Conservation (phyloP, 1,140 invertebrate genomes). For the Diorhabda elongata region DNA sequence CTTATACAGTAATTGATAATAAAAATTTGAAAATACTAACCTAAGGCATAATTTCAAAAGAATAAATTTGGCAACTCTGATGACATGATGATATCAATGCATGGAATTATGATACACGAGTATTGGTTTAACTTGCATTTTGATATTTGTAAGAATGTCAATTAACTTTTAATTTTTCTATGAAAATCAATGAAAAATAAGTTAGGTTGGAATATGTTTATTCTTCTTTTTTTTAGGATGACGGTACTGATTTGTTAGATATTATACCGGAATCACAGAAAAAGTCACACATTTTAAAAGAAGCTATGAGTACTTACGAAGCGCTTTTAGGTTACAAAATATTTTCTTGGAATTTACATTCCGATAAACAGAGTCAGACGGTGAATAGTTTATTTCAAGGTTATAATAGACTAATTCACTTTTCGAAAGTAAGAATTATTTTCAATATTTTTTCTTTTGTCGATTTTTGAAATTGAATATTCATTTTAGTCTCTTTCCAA, state of each 20-base stretch:
- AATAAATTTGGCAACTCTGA: too few species aligned
- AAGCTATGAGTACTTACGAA: slow-evolving; percentile 50
- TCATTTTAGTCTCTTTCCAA: slow-evolving; percentile 40
- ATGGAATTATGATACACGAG: too few species aligned
- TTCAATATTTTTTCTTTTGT: slow-evolving; percentile 4
- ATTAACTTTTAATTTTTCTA: too few species aligned
- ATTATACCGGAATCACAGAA: slow-evolving; percentile 48
- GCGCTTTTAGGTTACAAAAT: slow-evolving; percentile 53
- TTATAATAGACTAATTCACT: slow-evolving; percentile 48
- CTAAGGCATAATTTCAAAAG: too few species aligned
- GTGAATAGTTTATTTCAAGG: slow-evolving; percentile 49
- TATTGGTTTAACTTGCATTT: too few species aligned
- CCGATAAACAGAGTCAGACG: slow-evolving; percentile 41
- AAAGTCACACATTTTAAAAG: slow-evolving; percentile 48
- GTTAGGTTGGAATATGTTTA: too few species aligned
- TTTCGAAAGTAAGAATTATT: slow-evolving; percentile 44
- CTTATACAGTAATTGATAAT: too few species aligned
- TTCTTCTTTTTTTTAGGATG: slow-evolving; percentile 45
- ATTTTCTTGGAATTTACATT: slow-evolving; percentile 42
- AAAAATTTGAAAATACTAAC: too few species aligned
- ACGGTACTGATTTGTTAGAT: slow-evolving; percentile 48
- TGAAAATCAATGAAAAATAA: too few species aligned
- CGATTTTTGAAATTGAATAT: neutral
- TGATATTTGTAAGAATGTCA: too few species aligned
- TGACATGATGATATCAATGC: too few species aligned